phyloP scores from a whole-genome alignment of 2,797 vertebrate species.

The Darevskia mixta region DNA sequence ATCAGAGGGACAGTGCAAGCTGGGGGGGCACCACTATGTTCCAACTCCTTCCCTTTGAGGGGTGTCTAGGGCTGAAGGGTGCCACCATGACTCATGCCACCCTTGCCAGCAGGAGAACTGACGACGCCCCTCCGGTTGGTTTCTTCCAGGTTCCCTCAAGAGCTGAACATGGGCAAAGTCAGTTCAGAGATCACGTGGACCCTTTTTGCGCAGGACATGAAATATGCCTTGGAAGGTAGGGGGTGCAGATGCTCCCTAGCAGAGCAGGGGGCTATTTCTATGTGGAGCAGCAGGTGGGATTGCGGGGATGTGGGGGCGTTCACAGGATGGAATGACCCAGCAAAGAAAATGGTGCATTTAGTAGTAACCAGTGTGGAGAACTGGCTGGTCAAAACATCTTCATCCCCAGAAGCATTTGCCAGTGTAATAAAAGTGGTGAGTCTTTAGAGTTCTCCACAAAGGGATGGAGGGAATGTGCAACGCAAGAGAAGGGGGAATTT shows the following conservation, averaged over 20 bases:
- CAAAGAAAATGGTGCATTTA: neutral
- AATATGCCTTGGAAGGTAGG: slow-evolving; percentile 98
- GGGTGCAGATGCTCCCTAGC: neutral
- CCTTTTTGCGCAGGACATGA: slow-evolving; percentile 96
- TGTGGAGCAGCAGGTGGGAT: no score
- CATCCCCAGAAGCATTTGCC: neutral
- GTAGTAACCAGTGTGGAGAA: neutral
- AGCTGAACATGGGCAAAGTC: slow-evolving; percentile 93
- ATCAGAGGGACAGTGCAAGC: neutral
- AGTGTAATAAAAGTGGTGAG: neutral
- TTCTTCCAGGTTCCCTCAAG: slow-evolving; percentile 92
- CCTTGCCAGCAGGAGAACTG: neutral
- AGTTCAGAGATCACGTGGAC: slow-evolving; percentile 95
- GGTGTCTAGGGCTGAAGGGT: neutral
- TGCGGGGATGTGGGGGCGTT: neutral
- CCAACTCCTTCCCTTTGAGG: neutral
- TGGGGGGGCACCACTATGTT: neutral
- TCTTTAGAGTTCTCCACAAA: neutral
- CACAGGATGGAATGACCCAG: no score
- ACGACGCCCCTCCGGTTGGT: slow-evolving; percentile 44
- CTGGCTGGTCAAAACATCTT: neutral
- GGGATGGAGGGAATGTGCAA: no score
- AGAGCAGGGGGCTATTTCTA: no score
- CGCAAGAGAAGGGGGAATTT: no score
- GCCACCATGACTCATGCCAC: no score